Percentiles rank a stretch among this genome's conserved stretches.
phyloP scores from a whole-genome alignment of 2,797 vertebrate species.

The Crocodylus rhombifer region DNA sequence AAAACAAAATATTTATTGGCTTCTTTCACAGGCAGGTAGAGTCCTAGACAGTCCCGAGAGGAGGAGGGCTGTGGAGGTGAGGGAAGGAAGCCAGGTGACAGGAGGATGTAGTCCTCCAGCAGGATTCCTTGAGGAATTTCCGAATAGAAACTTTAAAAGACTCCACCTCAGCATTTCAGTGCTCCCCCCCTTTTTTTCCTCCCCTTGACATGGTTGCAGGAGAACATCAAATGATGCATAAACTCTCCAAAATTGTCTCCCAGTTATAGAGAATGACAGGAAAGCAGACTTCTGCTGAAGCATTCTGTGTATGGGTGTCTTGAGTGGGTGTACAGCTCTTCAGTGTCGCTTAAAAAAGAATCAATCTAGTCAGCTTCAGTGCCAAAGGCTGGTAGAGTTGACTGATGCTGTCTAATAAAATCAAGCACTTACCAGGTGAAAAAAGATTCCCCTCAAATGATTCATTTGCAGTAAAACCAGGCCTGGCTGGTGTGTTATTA shows the following conservation, averaged over 20 bases:
- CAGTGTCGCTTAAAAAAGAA: neutral
- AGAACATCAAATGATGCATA: neutral
- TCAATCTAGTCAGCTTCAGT: neutral
- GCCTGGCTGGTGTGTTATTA: accelerated
- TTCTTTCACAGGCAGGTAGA: neutral
- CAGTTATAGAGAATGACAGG: neutral
- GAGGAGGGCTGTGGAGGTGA: neutral
- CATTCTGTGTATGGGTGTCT: accelerated
- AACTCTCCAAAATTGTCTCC: neutral
- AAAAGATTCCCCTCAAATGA: neutral
- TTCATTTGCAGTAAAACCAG: accelerated
- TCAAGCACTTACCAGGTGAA: neutral
- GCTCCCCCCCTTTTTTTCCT: accelerated
- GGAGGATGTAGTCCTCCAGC: neutral
- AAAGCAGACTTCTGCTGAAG: neutral
- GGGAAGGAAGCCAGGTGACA: neutral
- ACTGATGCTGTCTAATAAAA: neutral
- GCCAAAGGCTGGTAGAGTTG: neutral
- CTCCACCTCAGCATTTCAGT: neutral
- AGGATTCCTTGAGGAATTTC: neutral
- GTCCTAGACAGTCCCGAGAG: neutral
- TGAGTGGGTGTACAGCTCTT: neutral
- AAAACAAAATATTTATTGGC: neutral
- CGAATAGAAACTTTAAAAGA: neutral
- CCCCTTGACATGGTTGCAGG: neutral